Evolutionary conservation across 2,888 invertebrate genomes (phyloP), one percentile per base, ranked within the genome.

Genomic region (Drosophila rellima): DNA sequence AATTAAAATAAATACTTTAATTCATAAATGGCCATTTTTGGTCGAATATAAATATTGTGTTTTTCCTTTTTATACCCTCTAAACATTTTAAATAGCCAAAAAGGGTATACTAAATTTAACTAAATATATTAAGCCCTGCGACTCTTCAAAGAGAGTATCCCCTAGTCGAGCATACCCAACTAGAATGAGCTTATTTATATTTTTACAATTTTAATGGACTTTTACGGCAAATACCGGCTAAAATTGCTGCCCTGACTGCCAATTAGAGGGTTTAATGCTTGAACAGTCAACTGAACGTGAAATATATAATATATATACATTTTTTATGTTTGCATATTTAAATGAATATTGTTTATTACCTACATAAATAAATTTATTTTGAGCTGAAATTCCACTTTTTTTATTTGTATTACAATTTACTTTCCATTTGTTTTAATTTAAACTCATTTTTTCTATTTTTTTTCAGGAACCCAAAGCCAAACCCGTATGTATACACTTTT

Each of bases 391-490:
- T 47, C n/a, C n/a, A 7, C 2, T 26, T 26, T 7, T 26, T 42
- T 55, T 15, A 65, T 44, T 72, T 61, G 20, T 39, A 48, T 62
- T 57, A 20, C 18, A 68, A 55, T 62, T 63, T 42, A 47, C 39
- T 40, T 63, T 57, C 1, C 31, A 50, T 45, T 57, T 57, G 40
- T 65, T 78, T 78, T 73, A 73, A 73, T 74, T 73, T 78, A 15
- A 54, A 57, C 60, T 48, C 37, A 23, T 57, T 51, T 61, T 48
- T 54, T 69, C 45, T 69, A 56, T 63, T 59, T 35, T 37, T 63
- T 76, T 50, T 48, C 91, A 91, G 91, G 91, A 91, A 90, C 92
- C 91, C 70, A 91, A 91, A 91, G 79, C 88, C 59, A 91, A 91
- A 76, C 86, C 88, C 81, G 91, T 91, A 91, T 59, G 91, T 91